Percentiles rank a stretch among this genome's conserved stretches.
Evolutionary conservation across 1,140 invertebrate species (phyloP).

Genomic region (Ridgeia piscesae): DNA sequence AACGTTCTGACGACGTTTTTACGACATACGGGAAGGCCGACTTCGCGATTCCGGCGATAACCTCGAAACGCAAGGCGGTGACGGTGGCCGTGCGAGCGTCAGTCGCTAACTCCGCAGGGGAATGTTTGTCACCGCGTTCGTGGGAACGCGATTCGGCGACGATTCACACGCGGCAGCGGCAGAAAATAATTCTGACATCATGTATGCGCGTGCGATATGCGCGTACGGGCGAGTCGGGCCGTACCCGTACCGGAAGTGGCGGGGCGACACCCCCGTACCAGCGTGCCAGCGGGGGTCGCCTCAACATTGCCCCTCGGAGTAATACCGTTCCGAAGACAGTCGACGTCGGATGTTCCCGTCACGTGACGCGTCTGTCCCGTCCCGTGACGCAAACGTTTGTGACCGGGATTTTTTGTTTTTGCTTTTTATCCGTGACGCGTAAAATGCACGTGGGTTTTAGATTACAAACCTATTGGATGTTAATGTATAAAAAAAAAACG

Average conservation of each 20-base stretch:
- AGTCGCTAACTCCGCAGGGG: background rate
- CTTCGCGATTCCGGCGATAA: background rate
- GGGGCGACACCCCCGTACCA: background rate
- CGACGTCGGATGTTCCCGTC: background rate
- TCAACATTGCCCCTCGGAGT: background rate
- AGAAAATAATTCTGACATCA: constrained; percentile 6
- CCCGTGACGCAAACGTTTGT: background rate
- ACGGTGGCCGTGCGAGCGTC: background rate
- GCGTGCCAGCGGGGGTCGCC: background rate
- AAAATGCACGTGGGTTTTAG: background rate
- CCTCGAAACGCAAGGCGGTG: background rate
- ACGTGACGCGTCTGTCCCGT: background rate
- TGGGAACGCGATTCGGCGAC: background rate
- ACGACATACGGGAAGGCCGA: background rate
- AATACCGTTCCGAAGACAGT: background rate
- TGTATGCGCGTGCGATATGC: background rate
- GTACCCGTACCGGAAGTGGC: background rate
- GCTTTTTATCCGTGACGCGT: background rate
- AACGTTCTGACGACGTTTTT: constrained; percentile 1
- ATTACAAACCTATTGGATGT: background rate
- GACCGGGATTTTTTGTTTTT: background rate
- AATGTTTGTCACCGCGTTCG: background rate
- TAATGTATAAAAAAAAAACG: background rate
- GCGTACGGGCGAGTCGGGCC: background rate
- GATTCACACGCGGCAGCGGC: constrained; percentile 2